These are phyloP conservation scores for Limnodromus scolopaceus DNA, from an alignment of 2,797 vertebrate genomes.

Conservation along the genomic window DNA sequence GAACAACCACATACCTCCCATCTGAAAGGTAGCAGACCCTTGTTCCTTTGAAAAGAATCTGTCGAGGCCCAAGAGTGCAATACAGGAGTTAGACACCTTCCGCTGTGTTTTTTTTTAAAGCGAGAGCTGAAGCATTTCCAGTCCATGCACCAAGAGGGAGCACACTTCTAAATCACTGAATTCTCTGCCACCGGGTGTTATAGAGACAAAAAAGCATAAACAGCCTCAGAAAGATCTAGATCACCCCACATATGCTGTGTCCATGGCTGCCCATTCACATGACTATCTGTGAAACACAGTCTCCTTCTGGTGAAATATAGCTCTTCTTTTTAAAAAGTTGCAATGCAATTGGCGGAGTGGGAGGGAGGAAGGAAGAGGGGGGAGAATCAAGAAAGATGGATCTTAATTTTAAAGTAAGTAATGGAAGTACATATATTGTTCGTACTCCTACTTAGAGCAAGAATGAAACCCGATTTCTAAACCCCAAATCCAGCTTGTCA, in stretches of 20 bases:
- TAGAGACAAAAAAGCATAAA: not conserved
- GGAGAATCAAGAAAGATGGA: not conserved
- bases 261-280: accelerated
- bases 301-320: not conserved
- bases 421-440: not conserved
- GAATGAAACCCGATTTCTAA: not conserved
- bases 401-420: not conserved
- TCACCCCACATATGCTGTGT: accelerated
- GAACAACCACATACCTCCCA: not conserved
- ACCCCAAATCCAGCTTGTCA: not conserved
- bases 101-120: not conserved
- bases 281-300: not conserved
- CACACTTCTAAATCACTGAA: not conserved
- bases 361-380: not conserved
- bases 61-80: not conserved
- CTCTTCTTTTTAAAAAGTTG: not conserved
- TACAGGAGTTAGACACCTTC: not conserved
- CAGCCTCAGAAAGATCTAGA: accelerated
- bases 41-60: not conserved
- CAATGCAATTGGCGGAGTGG: accelerated
- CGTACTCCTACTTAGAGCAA: not conserved
- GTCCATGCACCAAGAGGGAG: not conserved
- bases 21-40: not conserved
- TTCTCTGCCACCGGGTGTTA: not conserved
- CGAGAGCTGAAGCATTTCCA: not conserved